Conservation (phyloP, 2,888 invertebrate genomes). For the Drosophila gaucha region DNA sequence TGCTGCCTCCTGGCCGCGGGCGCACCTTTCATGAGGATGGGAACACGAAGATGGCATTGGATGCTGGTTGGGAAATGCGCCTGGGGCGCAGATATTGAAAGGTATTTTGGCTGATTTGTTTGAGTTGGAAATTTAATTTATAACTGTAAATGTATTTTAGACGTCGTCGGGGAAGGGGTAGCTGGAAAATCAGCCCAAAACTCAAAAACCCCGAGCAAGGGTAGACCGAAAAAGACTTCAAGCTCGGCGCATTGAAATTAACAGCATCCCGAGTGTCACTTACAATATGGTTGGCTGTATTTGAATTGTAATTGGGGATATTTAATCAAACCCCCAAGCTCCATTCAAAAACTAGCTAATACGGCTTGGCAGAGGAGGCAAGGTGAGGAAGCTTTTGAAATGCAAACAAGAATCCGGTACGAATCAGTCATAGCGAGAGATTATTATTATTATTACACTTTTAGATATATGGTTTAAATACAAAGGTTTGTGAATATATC, state of each 20-base stretch:
- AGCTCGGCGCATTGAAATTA: constrained; percentile 5
- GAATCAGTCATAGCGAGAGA: too few relatives aligned
- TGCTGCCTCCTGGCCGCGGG: constrained; percentile 27
- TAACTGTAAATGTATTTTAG: constrained; percentile 72
- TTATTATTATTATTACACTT: too few relatives aligned
- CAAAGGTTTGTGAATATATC: too few relatives aligned
- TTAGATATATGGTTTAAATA: too few relatives aligned
- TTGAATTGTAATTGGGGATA: constrained; percentile 22
- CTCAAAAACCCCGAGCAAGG: constrained; percentile 4
- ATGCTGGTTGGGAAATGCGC: constrained; percentile 44
- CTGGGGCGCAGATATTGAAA: constrained; percentile 73
- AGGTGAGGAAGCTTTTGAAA: too few relatives aligned
- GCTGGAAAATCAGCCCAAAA: too few relatives aligned
- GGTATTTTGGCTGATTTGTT: constrained; percentile 79
- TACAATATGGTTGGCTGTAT: constrained; percentile 7
- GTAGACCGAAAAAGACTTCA: constrained; percentile 1
- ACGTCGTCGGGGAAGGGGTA: background rate
- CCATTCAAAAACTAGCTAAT: background rate
- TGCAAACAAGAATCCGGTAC: too few relatives aligned
- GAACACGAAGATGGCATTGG: constrained; percentile 12
- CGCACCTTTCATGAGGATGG: constrained; percentile 36
- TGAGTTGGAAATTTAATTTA: constrained; percentile 79
- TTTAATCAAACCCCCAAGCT: constrained; percentile 2
- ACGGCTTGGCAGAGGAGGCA: background rate
- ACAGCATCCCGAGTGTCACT: constrained; percentile 17